Percentiles rank a stretch among this genome's conserved stretches.
phyloP scores from a whole-genome alignment of 2,797 vertebrate species.

The Syngnathus rostellatus region DNA sequence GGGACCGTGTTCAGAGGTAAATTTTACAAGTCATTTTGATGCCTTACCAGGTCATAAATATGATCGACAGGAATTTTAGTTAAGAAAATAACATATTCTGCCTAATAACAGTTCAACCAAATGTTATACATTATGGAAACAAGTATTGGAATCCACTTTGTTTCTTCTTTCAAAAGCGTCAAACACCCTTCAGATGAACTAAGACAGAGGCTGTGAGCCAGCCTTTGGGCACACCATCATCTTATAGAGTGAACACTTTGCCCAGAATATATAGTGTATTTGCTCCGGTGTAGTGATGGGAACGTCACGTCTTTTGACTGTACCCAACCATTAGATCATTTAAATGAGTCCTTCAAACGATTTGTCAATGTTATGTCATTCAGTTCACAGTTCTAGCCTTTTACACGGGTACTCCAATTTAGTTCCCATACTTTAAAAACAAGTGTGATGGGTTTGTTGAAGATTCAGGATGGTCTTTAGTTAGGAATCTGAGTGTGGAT shows the following conservation, averaged over 20 bases:
- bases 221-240: not conserved
- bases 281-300: not conserved
- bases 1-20: slow-evolving; percentile 47
- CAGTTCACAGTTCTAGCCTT: too few species aligned
- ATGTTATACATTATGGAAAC: not conserved
- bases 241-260: not conserved
- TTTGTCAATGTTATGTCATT: not conserved
- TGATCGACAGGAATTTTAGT: too few species aligned
- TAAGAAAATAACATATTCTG: not conserved
- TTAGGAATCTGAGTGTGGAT: too few species aligned
- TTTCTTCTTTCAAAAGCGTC: not conserved
- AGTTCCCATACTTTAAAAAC: too few species aligned
- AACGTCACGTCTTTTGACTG: not conserved
- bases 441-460: too few species aligned
- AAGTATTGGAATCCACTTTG: not conserved
- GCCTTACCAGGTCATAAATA: slow-evolving; percentile 1
- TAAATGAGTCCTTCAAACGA: not conserved
- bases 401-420: too few species aligned
- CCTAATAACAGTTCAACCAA: not conserved
- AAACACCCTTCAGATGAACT: not conserved
- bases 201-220: not conserved
- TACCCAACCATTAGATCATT: not conserved
- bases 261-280: not conserved
- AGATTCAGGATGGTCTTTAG: too few species aligned
- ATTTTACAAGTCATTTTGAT: not conserved